Evolutionary conservation across 2,797 vertebrate genomes (phyloP), one percentile per base, ranked within the genome.

Genomic region (Falco rusticolus): DNA sequence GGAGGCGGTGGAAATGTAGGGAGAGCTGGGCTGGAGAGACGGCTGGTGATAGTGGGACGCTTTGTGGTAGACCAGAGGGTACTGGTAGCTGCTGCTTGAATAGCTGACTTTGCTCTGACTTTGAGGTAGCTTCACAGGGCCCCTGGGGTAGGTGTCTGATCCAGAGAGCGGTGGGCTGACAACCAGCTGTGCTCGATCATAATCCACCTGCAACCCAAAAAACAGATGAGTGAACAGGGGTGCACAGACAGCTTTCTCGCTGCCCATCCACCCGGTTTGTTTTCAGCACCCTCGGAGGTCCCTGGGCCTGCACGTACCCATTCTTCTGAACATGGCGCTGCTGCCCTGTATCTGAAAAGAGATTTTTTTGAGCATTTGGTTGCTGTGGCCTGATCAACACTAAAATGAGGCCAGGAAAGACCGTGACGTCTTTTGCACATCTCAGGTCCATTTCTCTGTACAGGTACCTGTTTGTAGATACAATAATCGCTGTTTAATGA

Each of bases 71-170:
- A 98, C 97, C 26, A 99, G 98, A 7, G 99, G 98, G 90, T 99
- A 99, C 95, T 99, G 99, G 94, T 99, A 98, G 97, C 97, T 97
- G 97, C 96, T 98, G 59, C 98, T 98, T 28, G 99, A 98, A 97
- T 99, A 99, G 93, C 98, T 98, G 61, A 97, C 97, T 97, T 99
- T 99, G 96, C 97, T 98, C 94, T 99, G 99, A 97, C 98, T 98
- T 97, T 99, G 99, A 99, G 99, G 99, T 99, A 99, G 99, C 98
- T 99, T 99, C 57, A 98, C 93, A 34, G 99, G 99, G 78, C 99
- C 99, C 87, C 99, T 98, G 61, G 99, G 99, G 91, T 99, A 99
- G 33, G 99, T 99, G 97, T 99, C 99, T 0, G 98, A 99, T 48
- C 98, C 98, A 16, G 98, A 98, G 41, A 99, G 98, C 14, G 99